Evolutionary conservation across 2,888 invertebrate genomes (phyloP), one percentile per base, ranked within the genome.

Genomic region (Drosophila borealis): DNA sequence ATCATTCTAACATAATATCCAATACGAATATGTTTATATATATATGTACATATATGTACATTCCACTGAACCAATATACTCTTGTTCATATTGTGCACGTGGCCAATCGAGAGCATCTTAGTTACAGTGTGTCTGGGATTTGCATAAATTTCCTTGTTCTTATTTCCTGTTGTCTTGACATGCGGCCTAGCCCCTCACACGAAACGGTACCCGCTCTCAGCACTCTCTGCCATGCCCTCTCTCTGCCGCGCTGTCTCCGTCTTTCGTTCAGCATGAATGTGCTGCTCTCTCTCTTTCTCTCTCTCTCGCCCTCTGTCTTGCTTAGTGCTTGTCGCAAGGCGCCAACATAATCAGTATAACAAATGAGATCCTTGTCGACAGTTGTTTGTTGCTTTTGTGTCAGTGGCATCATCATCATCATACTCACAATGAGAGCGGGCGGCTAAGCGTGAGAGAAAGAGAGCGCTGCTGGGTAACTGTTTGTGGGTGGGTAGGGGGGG

Each of bases 311-410:
- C 57, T 57, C 61, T 57, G 37, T 48, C 33, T 62, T 57, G 69
- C 54, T 59, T 39, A 53, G 62, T 74, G 57, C 50, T 68, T 72
- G 66, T 78, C 69, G 84, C 74, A 85, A 82, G 80, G 79, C 87
- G 80, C 84, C 90, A 91, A 90, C 90, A 88, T 91, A 90, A 91
- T 90, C 91, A 90, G 86, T 78, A 89, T 91, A 90, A 91, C 90
- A 90, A 90, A 90, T 90, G 90, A 91, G 87, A 90, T 90, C 89
- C 90, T 90, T 89, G 90, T 90, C 90, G 90, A 90, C 91, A 90
- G 90, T 90, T 90, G 89, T 87, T 85, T 88, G 87, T 70, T 77
- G 88, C 80, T 89, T 82, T 89, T 85, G 86, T 86, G 84, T 87
- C 85, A 85, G 82, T 85, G 87, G 88, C 88, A 84, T 85, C 82